Evolutionary conservation across 1,140 invertebrate species (phyloP), one percentile per base, ranked within the genome.

Genomic region (Hestina assimilis): DNA sequence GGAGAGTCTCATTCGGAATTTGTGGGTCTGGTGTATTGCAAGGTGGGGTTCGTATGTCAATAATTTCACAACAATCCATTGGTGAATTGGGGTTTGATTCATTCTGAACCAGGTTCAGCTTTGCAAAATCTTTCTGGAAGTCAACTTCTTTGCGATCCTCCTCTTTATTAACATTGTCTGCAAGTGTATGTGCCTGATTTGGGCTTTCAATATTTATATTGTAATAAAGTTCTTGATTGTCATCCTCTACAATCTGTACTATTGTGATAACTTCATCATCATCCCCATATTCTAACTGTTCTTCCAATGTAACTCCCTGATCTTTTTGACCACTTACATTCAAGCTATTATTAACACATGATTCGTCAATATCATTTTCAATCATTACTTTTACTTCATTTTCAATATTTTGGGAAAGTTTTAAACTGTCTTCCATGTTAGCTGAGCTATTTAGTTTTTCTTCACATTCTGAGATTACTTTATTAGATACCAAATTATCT

Each of bases 251-350:
- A 50, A 89, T 89, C 72, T 89, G 86, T 15, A 87, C 85, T 54
- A 89, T 72, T 1, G 89, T 89, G 14, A 89, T 88, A 20, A 89
- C 75, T 64, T 89, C 89, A 69, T 89, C 84, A 69, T 87, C 87
- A 69, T 81, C 81, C 60, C 71, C 69, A 77, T 81, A 78, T 29
- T 75, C 79, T 50, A 75, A 64, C 28, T 79, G 77, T 33, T 76
- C 65, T 26, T 69, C 79, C 20, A 71, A 43, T 59, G 69, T 73
- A 63, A 72, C 69, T 54, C 72, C 58, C 56, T 59, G 38, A 15
- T 51, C 45, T 11, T 59, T 43, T 47, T 54, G 29, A 26, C 52
- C 41, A 56, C 12, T 46, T 6, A 38, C 14, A 42, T 9, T 7
- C 26, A 29, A 26, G 11, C n/a, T 14, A 31, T 31, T 45, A 11